Evolutionary conservation across 2,797 vertebrate species (phyloP).

Genomic region (Acanthis flammea): DNA sequence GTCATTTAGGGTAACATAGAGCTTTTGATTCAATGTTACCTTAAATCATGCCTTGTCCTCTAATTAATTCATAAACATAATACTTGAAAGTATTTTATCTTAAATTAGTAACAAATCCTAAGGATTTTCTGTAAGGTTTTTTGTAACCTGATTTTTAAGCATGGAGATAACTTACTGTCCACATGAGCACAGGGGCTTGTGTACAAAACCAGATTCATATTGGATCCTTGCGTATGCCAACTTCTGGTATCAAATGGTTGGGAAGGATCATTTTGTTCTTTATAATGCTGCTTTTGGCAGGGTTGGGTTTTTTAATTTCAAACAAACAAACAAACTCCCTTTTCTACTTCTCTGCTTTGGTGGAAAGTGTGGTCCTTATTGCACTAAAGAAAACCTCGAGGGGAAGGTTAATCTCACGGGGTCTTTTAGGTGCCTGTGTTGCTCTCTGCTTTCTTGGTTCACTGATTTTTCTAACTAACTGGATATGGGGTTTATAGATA

Average conservation of each 20-base stretch:
- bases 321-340: not conserved
- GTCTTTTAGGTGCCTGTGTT: not conserved
- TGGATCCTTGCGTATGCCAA: slow-evolving; percentile 85
- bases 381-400: not conserved
- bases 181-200: slow-evolving; percentile 72
- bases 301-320: not conserved
- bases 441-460: slow-evolving; percentile 28
- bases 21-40: slow-evolving; percentile 1
- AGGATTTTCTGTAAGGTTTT: slow-evolving; percentile 79
- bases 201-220: slow-evolving; percentile 85
- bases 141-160: slow-evolving; percentile 69
- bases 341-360: not conserved
- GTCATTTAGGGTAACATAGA: slow-evolving; percentile 1
- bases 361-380: not conserved
- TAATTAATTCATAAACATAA: not conserved
- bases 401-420: not conserved
- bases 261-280: slow-evolving; percentile 66
- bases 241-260: slow-evolving; percentile 66
- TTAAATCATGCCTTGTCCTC: slow-evolving; percentile 28
- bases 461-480: slow-evolving; percentile 22
- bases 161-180: slow-evolving; percentile 9
- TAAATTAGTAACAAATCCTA: slow-evolving; percentile 72
- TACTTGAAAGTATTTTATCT: slow-evolving; percentile 43
- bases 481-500: not conserved
- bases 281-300: not conserved